A percentile compares a stretch with the other conserved stretches of the same genome.
Evolutionary conservation across 2,797 vertebrate species (phyloP).

Genomic region (Takifugu rubripes): DNA sequence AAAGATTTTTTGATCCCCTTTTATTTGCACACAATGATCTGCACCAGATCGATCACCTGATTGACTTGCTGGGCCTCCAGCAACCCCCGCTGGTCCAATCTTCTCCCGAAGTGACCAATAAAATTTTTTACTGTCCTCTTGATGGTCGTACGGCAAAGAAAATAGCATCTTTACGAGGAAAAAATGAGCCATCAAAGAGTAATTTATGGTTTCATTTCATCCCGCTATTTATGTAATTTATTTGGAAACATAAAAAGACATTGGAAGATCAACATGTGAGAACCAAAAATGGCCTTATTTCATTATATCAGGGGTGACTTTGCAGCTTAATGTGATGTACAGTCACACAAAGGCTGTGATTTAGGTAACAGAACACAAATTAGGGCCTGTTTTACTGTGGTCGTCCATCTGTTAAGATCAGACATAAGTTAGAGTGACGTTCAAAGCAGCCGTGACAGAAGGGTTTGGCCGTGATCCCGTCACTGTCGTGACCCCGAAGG

Average conservation of each 20-base stretch:
- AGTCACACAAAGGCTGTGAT: not conserved
- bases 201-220: constrained; percentile 36
- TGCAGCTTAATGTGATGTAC: not conserved
- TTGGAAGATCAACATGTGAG: not conserved
- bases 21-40: constrained; percentile 13
- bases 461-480: constrained; percentile 33
- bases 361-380: too few species aligned
- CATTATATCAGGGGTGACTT: too few species aligned
- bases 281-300: too few species aligned
- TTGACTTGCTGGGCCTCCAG: constrained; percentile 38
- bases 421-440: constrained; percentile 25
- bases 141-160: constrained; percentile 17
- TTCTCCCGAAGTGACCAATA: constrained; percentile 55
- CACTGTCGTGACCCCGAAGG: constrained; percentile 48
- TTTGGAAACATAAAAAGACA: constrained; percentile 1
- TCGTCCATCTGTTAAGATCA: constrained; percentile 22
- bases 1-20: constrained; percentile 1
- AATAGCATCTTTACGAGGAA: constrained; percentile 39
- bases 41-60: constrained; percentile 46
- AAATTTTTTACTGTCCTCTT: constrained; percentile 52
- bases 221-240: constrained; percentile 17
- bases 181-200: constrained; percentile 49
- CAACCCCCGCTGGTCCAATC: constrained; percentile 41
- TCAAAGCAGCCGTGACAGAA: constrained; percentile 38
- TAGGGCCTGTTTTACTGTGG: not conserved